Base-by-base conservation (phyloP, 2,888 invertebrate species). In the Cephonodes hylas region DNA sequence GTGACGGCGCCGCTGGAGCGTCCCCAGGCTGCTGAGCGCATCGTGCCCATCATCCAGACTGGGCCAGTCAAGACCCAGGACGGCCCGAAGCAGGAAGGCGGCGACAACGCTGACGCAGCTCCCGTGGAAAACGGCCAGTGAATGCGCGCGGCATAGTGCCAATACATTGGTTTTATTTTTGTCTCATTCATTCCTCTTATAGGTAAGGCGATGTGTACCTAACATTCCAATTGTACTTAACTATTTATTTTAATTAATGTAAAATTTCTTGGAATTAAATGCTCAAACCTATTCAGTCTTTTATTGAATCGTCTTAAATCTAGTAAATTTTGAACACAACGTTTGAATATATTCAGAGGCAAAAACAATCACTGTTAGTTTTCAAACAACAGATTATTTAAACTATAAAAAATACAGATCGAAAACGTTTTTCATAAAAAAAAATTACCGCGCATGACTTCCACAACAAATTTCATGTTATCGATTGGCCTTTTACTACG, bases 11-110 rank as follows among this genome's bases (percentile, higher is more conserved):
- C 95, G 22, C 60, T 71, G 38, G 68, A 70, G 31, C 59, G 63
- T 13, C 66, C 73, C 2, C 70, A 67, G 38, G 15, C 64, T 1
- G 59, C 66, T 15, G 93, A 93, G 66, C 84, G 93, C 1, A 66
- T 88, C 0, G 85, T 94, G 15, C 93, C 93, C 57, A 93, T 94
- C 62, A 81, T 92, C 56, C 93, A 91, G 61, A 93, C 93, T 56
- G 93, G 93, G 0, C 91, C 91, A 2, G 85, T 90, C 25, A 85
- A 83, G 64, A 79, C 66, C 4, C 66, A 69, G 53, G 73, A 73
- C n/a, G 65, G 62, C 4, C 1, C 25, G 0, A 68, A 65, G n/a
- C 23, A 46, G 34, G 70, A 67, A 58, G 61, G 61, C 18, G 70
- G 68, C 7, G 73, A 71, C 27, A 42, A 65, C 34, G 58, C 63